Evolutionary conservation across 53 echinoderm and acorn worm genomes (phyloP).

Genomic region (Mesocentrotus franciscanus): DNA sequence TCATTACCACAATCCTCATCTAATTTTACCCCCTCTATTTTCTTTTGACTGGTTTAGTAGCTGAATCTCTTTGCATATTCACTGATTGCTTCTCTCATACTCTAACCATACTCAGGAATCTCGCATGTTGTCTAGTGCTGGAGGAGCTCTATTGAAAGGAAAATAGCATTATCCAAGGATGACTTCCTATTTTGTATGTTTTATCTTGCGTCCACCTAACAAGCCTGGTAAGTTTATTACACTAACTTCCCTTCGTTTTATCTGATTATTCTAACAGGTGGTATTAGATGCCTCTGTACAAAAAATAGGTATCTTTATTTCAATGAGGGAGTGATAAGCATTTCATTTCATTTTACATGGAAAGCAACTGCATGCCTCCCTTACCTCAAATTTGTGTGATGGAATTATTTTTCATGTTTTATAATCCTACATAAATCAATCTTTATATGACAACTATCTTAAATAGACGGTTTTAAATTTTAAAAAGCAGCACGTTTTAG

Average conservation of each 20-base stretch:
- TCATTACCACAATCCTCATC: conserved; percentile 2
- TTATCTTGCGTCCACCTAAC: neutral
- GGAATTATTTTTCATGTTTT: no score
- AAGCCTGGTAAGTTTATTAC: conserved; percentile 1
- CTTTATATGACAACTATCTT: neutral
- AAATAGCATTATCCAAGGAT: conserved; percentile 7
- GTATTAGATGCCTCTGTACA: neutral
- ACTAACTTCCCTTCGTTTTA: neutral
- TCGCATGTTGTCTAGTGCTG: neutral
- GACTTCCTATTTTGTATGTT: neutral
- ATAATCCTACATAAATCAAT: neutral
- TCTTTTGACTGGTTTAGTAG: neutral
- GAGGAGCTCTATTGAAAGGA: neutral
- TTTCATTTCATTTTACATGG: neutral
- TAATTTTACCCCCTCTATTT: neutral
- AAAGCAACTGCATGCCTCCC: neutral
- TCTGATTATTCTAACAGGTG: neutral
- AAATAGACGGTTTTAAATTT: neutral
- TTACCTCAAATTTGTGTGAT: neutral
- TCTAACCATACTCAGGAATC: neutral
- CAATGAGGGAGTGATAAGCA: no score
- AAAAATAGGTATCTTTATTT: neutral
- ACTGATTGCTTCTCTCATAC: neutral
- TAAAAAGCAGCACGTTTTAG: neutral
- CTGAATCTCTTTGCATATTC: neutral